Evolutionary conservation across 2,797 vertebrate genomes (phyloP).

Genomic region (Falco berigora): DNA sequence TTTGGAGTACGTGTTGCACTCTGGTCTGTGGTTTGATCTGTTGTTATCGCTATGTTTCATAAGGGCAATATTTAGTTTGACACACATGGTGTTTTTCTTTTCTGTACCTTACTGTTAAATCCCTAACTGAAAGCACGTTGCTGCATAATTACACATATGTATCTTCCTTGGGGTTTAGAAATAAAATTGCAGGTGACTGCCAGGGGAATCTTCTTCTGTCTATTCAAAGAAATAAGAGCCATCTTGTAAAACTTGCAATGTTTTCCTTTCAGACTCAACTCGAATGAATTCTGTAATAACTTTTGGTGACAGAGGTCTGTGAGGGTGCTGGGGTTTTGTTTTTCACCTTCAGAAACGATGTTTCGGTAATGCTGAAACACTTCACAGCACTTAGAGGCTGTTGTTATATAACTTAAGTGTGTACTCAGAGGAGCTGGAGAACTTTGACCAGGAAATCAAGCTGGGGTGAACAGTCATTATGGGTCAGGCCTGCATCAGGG

Average conservation of each 20-base stretch:
- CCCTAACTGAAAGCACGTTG: neutral
- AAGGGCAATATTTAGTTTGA: neutral
- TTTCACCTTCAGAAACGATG: neutral
- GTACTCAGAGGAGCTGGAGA: neutral
- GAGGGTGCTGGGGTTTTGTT: neutral
- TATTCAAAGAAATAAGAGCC: neutral
- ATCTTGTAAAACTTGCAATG: neutral
- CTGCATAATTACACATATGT: neutral
- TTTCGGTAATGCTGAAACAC: neutral
- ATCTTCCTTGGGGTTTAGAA: neutral
- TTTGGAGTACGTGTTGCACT: fast-evolving
- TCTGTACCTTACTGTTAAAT: neutral
- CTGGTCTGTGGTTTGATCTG: neutral
- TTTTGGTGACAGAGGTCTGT: neutral
- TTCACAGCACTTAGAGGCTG: neutral
- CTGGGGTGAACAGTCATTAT: neutral
- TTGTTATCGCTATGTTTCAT: neutral
- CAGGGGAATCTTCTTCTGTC: neutral
- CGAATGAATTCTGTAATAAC: neutral
- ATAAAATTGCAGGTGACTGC: neutral
- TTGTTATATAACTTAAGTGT: conserved; percentile 8
- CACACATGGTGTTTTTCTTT: neutral
- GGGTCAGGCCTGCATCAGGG: neutral
- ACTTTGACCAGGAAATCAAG: neutral
- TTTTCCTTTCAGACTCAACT: neutral